phyloP scores from a whole-genome alignment of 2,797 vertebrate species.

The Ispidina picta region DNA sequence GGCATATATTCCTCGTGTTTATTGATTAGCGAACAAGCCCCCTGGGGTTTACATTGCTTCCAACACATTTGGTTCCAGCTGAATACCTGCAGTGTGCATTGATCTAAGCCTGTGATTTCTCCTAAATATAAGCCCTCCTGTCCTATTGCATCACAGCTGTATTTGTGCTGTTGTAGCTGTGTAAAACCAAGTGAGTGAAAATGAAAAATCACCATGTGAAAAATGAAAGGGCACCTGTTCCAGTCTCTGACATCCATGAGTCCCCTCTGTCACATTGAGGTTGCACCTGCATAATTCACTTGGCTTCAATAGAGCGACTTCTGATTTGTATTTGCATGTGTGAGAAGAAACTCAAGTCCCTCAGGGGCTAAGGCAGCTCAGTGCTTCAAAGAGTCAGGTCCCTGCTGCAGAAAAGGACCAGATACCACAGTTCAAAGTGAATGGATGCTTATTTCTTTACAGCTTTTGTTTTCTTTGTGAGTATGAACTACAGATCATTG shows the following conservation, averaged over 20 bases:
- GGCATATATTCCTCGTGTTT: constrained; percentile 50
- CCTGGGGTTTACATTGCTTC: constrained; percentile 58
- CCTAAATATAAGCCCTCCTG: constrained; percentile 57
- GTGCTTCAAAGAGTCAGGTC: constrained; percentile 16
- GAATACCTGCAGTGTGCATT: constrained; percentile 73
- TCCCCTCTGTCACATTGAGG: neutral
- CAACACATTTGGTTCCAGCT: constrained; percentile 68
- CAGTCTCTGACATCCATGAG: constrained; percentile 1
- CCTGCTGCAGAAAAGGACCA: constrained; percentile 16
- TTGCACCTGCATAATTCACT: constrained; percentile 40
- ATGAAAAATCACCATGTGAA: constrained; percentile 17
- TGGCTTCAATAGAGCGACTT: neutral
- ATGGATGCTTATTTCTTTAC: neutral
- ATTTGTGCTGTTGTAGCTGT: neutral
- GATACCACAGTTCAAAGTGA: neutral
- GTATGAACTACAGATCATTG: neutral
- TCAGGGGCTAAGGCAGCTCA: neutral
- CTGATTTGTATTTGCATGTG: constrained; percentile 44
- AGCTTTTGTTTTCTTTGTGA: constrained; percentile 24
- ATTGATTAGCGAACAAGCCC: constrained; percentile 64
- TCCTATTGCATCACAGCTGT: constrained; percentile 19
- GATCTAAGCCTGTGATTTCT: constrained; percentile 65
- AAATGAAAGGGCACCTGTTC: constrained; percentile 52
- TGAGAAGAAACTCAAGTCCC: constrained; percentile 6
- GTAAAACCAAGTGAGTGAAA: constrained; percentile 9